phyloP scores from a whole-genome alignment of 23 tunicate species.

The Halocynthia aurantium region DNA sequence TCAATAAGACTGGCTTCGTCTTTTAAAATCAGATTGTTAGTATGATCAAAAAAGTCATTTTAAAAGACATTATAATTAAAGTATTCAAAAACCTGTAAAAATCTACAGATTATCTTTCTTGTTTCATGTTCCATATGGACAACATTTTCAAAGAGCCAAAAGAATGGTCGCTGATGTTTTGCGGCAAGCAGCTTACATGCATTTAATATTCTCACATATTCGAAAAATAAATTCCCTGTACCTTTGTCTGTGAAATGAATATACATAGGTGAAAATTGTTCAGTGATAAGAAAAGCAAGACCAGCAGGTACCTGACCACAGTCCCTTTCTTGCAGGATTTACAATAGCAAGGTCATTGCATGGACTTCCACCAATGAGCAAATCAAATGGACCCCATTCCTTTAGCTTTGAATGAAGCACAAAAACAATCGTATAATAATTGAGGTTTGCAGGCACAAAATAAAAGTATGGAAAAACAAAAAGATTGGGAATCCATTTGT shows the following conservation, averaged over 20 bases:
- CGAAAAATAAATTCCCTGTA: conserved; percentile 76
- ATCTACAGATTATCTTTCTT: conserved; percentile 28
- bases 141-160: conserved; percentile 91
- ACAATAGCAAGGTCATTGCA: conserved; percentile 91
- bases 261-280: background rate
- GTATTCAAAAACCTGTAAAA: conserved; percentile 36
- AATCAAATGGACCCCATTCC: conserved; percentile 81
- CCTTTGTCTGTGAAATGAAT: conserved; percentile 44
- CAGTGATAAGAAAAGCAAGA: background rate
- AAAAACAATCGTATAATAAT: no score
- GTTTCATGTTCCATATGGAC: conserved; percentile 50
- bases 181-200: conserved; percentile 38
- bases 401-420: conserved; percentile 16
- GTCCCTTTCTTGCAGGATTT: conserved; percentile 74
- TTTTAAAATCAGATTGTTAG: conserved; percentile 8
- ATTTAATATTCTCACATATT: conserved; percentile 50
- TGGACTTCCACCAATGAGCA: conserved; percentile 91
- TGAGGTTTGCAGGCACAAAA: background rate
- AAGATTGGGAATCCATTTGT: background rate
- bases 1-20: conserved; percentile 45
- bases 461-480: background rate
- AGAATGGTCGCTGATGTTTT: conserved; percentile 24
- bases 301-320: conserved; percentile 65
- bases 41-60: background rate
- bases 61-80: background rate